These are phyloP conservation scores for Andrena dorsata DNA, from an alignment of 2,888 invertebrate species.

Conservation along the genomic window DNA sequence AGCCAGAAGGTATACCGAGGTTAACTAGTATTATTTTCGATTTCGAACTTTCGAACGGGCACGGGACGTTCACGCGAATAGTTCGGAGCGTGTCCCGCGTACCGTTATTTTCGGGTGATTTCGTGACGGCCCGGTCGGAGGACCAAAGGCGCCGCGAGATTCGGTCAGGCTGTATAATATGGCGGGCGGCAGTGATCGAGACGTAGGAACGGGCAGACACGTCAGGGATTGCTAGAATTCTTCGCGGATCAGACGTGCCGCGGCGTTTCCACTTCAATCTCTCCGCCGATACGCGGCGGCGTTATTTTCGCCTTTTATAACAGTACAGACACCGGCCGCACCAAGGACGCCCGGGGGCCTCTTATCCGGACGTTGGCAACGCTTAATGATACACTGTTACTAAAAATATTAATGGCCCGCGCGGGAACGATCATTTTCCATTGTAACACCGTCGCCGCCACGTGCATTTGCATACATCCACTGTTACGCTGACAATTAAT, in stretches of 20 bases:
- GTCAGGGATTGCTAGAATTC: constrained; percentile 23
- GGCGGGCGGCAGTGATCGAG: constrained; percentile 30
- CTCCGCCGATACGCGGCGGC: not conserved
- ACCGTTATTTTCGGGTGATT: constrained; percentile 28
- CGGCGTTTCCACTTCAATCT: constrained; percentile 40
- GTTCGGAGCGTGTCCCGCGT: not conserved
- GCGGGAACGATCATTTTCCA: constrained; percentile 43
- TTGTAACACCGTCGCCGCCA: constrained; percentile 6
- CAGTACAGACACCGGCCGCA: constrained; percentile 23
- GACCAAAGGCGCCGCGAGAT: constrained; percentile 7
- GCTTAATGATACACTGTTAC: constrained; percentile 54
- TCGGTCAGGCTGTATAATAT: constrained; percentile 6
- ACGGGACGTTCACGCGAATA: not conserved
- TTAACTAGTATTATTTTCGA: not conserved
- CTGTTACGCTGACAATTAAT: constrained; percentile 57
- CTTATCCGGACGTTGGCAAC: constrained; percentile 60
- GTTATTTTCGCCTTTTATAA: constrained; percentile 38
- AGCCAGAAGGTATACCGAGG: not conserved
- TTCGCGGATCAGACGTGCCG: too few species aligned
- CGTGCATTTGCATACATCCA: constrained; percentile 26
- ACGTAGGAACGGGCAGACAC: not conserved
- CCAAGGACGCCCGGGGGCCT: constrained; percentile 52
- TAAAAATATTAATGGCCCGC: constrained; percentile 62
- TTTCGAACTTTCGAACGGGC: not conserved
- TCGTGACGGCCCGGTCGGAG: not conserved